Evolutionary conservation across 2,113 vertebrate species (phyloP).

Genomic region (Rhodinocichla rosea): DNA sequence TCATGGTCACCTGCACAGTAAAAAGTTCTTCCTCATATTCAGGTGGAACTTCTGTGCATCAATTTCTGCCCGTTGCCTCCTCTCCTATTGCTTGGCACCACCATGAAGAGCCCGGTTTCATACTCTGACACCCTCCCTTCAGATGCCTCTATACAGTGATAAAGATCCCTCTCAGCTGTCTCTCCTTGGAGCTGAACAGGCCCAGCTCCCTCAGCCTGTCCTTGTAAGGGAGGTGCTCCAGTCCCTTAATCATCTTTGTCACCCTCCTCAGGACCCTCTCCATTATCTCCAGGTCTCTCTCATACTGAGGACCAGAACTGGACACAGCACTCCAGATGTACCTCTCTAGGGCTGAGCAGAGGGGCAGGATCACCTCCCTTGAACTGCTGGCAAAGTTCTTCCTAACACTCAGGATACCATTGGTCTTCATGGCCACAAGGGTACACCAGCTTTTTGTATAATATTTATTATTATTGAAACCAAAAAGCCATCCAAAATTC

Average conservation of each 20-base stretch:
- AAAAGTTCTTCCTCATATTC: neutral
- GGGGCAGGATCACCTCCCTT: neutral
- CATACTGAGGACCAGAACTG: neutral
- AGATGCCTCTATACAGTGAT: neutral
- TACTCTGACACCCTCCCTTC: neutral
- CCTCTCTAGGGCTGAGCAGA: neutral
- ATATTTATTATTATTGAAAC: neutral
- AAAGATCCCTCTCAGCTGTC: neutral
- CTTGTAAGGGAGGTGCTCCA: neutral
- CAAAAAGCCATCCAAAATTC: neutral
- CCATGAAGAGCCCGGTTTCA: neutral
- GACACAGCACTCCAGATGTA: neutral
- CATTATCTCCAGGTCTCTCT: neutral
- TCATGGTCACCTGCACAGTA: neutral
- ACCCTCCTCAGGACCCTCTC: neutral
- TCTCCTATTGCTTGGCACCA: neutral
- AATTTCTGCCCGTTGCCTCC: neutral
- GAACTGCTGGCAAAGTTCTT: neutral
- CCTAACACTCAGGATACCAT: rapidly evolving
- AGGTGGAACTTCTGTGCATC: neutral
- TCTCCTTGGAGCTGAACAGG: neutral
- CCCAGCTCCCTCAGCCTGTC: neutral
- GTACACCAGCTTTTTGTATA: neutral
- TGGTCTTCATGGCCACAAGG: neutral
- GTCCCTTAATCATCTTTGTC: neutral